These are phyloP conservation scores for Meriones unguiculatus DNA, from an alignment of 2,113 vertebrate species.

Conservation along the genomic window DNA sequence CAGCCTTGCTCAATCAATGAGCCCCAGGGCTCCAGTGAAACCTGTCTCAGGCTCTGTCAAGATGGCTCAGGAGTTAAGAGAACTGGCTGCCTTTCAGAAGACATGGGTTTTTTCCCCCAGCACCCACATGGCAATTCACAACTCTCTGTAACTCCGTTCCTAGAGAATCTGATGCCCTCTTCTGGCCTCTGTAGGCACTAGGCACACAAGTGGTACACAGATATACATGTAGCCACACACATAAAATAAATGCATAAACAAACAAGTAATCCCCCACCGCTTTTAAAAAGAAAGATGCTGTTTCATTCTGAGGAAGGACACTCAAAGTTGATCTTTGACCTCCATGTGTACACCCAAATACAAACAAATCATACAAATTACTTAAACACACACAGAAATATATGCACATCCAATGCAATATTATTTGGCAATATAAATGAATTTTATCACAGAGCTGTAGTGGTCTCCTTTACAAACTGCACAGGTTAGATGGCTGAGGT, in stretches of 20 bases:
- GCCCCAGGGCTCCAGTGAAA: neutral
- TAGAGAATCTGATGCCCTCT: neutral
- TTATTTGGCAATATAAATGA: neutral
- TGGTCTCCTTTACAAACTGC: fast-evolving
- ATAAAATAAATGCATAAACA: neutral
- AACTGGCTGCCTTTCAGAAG: too few species aligned
- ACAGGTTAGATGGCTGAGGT: neutral
- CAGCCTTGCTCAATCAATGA: neutral
- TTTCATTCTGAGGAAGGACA: neutral
- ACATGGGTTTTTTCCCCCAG: neutral
- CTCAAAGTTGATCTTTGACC: neutral
- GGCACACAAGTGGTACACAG: neutral
- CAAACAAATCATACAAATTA: neutral
- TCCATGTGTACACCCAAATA: neutral
- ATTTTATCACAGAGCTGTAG: neutral
- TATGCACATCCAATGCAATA: neutral
- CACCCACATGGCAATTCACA: neutral
- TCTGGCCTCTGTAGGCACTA: neutral
- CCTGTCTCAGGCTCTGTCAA: neutral
- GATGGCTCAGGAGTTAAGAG: neutral
- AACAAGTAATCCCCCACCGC: neutral
- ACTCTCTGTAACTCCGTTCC: neutral
- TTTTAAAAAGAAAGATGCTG: neutral
- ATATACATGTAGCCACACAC: neutral
- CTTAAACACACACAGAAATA: neutral